Base-by-base conservation (phyloP, 2,797 vertebrate species). In the Lophotriccus pileatus region DNA sequence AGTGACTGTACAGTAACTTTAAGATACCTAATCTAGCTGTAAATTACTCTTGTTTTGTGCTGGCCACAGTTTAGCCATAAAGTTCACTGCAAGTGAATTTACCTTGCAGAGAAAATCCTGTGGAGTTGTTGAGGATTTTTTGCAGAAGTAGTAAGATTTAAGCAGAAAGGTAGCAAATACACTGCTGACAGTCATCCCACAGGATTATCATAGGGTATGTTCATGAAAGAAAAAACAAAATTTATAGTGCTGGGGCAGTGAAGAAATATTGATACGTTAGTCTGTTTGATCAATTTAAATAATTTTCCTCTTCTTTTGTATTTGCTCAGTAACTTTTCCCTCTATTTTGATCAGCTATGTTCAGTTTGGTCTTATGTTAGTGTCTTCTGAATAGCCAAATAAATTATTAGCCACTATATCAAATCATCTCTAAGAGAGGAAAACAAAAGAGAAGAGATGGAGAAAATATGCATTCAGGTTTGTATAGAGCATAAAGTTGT, bases 41-140 rank as follows among this genome's bases (percentile, higher is more conserved):
- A 87, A 93, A 63, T 87, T 86, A 36, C 14, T 73, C 27, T 84
- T 30, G 36, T 73, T 90, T 81, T 66, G 10, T 76, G 39, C 20
- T 76, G 28, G 14, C 63, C 0, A 0, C 18, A 55, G 22, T 82
- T 94, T 60, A 89, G 32, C 32, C 52, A 23, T 62, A 14, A 84
- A 75, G 53, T 69, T 88, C 69, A 79, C 28, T 73, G 47, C 32
- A 69, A 78, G 20, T 8, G 43, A 62, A 73, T 92, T 82, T 86
- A 66, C n/a, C 18, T 52, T 79, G 47, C 20, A 55, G 44, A 78
- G 30, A 66, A 81, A 78, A 32, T 73, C 47, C 14, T 68, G 25
- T 25, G 46, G 46, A 87, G 13, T 21, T 73, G 27, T 22, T 86
- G 39, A 76, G 37, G 3, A 30, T 28, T 68, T 85, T 89, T 86